Conservation (phyloP, 2,113 vertebrate genomes). For the Camarhynchus parvulus region DNA sequence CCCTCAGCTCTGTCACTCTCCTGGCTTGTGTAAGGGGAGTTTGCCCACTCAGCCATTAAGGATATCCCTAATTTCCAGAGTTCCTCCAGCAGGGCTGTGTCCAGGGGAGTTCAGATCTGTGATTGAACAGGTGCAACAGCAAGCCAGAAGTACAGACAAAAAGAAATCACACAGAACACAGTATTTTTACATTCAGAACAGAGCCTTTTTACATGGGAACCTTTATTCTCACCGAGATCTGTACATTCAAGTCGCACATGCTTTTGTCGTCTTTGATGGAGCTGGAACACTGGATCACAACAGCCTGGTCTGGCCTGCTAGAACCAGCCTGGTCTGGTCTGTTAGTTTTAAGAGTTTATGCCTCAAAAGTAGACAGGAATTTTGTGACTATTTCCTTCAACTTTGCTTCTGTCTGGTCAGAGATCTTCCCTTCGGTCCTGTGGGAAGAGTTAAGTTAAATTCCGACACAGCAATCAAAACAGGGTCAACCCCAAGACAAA, state of each 20-base stretch:
- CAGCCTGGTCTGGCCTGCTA: neutral
- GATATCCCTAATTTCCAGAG: rapidly evolving
- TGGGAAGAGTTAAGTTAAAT: neutral
- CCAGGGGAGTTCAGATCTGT: rapidly evolving
- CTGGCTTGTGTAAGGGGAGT: rapidly evolving
- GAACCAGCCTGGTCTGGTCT: constrained; percentile 20
- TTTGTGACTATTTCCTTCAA: constrained; percentile 91
- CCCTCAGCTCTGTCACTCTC: no score
- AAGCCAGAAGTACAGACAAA: neutral
- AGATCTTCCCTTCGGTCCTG: constrained; percentile 93
- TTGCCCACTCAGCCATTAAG: no score
- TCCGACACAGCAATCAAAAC: rapidly evolving
- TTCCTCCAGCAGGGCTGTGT: rapidly evolving
- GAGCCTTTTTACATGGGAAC: constrained; percentile 64
- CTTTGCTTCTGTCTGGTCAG: constrained; percentile 89
- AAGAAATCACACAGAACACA: rapidly evolving
- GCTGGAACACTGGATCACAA: constrained; percentile 58
- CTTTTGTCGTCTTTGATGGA: constrained; percentile 67
- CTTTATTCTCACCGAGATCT: constrained; percentile 83
- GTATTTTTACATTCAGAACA: neutral
- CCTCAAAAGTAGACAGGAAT: constrained; percentile 95
- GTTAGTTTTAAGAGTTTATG: constrained; percentile 63
- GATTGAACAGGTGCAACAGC: rapidly evolving
- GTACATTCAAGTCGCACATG: constrained; percentile 82
- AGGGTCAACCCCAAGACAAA: rapidly evolving